Evolutionary conservation across 2,113 vertebrate genomes (phyloP).

Genomic region (Leptocoma aspasia): DNA sequence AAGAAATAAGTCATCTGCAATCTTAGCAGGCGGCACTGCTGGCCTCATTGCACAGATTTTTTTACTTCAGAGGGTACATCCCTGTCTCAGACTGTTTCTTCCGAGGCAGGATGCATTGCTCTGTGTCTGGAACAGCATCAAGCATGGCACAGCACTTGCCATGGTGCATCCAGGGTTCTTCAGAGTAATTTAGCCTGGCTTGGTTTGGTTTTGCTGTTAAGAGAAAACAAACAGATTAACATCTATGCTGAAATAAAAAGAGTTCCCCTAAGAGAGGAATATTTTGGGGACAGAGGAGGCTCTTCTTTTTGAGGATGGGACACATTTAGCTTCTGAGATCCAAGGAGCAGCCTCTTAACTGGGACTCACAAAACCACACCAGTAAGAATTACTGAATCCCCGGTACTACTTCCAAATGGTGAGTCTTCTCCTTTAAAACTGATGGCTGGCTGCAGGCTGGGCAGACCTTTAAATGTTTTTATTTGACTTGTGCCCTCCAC

Average conservation of each 20-base stretch:
- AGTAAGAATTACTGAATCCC: neutral
- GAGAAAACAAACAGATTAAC: neutral
- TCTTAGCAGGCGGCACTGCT: neutral
- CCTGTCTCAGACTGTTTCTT: neutral
- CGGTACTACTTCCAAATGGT: neutral
- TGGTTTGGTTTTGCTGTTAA: neutral
- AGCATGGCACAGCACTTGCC: neutral
- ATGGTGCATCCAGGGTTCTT: neutral
- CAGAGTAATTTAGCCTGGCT: neutral
- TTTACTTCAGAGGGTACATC: neutral
- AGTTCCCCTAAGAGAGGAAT: neutral
- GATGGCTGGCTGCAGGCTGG: neutral
- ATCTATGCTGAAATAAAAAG: neutral
- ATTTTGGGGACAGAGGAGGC: neutral
- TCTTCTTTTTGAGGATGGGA: neutral
- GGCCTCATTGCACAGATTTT: neutral
- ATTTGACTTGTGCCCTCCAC: constrained; percentile 47
- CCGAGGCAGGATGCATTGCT: neutral
- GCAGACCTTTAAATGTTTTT: constrained; percentile 42
- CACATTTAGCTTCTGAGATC: neutral
- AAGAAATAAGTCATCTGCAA: neutral
- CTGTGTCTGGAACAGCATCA: neutral
- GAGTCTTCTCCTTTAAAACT: neutral
- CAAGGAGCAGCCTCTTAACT: neutral
- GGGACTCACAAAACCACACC: fast-evolving